A percentile compares a stretch with the other conserved stretches of the same genome.
Conservation (phyloP, 1,140 invertebrate species). For the Acromyrmex heyeri region DNA sequence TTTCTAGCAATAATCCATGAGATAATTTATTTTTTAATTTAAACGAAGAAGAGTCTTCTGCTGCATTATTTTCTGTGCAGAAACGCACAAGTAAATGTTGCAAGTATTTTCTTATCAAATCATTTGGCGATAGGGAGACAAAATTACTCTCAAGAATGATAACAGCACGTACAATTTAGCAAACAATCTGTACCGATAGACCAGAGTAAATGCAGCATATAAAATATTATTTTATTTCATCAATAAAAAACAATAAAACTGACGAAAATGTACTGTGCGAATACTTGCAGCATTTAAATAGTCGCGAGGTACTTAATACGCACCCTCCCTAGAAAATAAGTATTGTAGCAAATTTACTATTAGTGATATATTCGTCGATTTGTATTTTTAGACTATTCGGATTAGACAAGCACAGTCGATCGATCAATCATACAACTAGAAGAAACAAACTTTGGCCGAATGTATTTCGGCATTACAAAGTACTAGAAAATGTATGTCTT, state of each 20-base stretch:
- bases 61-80: background rate
- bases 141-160: constrained; percentile 51
- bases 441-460: constrained; percentile 60
- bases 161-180: constrained; percentile 32
- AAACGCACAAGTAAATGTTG: background rate
- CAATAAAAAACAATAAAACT: background rate
- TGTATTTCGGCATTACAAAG: background rate
- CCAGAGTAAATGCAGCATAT: background rate
- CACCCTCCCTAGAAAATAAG: constrained; percentile 29
- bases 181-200: constrained; percentile 8
- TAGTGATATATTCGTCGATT: constrained; percentile 63
- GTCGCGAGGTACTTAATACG: constrained; percentile 3
- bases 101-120: constrained; percentile 4
- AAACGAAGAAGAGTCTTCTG: background rate
- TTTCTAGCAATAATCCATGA: background rate
- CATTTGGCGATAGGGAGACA: constrained; percentile 35
- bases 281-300: constrained; percentile 5
- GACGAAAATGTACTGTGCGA: background rate
- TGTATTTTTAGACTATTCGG: constrained; percentile 56
- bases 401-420: constrained; percentile 62
- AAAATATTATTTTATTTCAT: background rate
- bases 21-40: background rate
- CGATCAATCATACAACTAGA: constrained; percentile 18
- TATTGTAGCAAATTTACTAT: constrained; percentile 59
- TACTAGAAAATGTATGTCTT: too few species aligned